Conservation (phyloP, 2,888 invertebrate genomes). For the Terebella lapidaria region DNA sequence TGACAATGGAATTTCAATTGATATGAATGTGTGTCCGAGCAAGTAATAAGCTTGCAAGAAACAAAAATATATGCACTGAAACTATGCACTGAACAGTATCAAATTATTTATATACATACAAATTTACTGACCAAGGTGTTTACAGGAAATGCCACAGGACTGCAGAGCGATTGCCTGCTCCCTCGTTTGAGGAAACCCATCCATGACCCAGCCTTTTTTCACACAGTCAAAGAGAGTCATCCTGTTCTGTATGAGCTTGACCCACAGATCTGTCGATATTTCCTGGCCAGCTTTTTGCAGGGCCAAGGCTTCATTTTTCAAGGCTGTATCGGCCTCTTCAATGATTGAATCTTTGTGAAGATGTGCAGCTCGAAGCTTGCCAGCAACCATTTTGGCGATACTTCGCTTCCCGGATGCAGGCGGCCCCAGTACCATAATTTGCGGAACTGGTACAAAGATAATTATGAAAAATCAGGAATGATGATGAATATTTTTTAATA, state of each 20-base stretch:
- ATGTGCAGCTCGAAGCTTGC: slow-evolving; percentile 42
- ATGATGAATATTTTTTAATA: no score
- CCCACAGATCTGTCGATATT: slow-evolving; percentile 45
- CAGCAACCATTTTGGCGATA: slow-evolving; percentile 45
- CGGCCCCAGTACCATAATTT: slow-evolving; percentile 49
- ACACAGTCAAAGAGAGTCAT: slow-evolving; percentile 46
- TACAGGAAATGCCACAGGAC: slow-evolving; percentile 46
- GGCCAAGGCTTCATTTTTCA: slow-evolving; percentile 34
- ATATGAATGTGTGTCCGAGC: no score
- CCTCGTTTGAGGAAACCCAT: slow-evolving; percentile 48
- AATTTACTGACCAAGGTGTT: slow-evolving; percentile 44
- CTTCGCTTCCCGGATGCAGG: slow-evolving; percentile 51
- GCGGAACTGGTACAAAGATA: slow-evolving; percentile 51
- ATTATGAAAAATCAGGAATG: slow-evolving; percentile 7
- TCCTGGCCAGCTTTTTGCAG: slow-evolving; percentile 18
- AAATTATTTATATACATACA: background rate
- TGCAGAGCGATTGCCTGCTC: slow-evolving; percentile 50
- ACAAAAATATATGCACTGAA: no score
- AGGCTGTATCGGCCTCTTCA: slow-evolving; percentile 38
- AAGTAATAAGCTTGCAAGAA: no score
- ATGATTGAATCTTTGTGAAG: slow-evolving; percentile 43
- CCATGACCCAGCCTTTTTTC: slow-evolving; percentile 52
- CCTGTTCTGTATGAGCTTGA: slow-evolving; percentile 40
- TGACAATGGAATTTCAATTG: background rate
- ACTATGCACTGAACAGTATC: no score